Evolutionary conservation across 2,113 vertebrate species (phyloP), one percentile per base, ranked within the genome.

Genomic region (Elephantulus edwardii): DNA sequence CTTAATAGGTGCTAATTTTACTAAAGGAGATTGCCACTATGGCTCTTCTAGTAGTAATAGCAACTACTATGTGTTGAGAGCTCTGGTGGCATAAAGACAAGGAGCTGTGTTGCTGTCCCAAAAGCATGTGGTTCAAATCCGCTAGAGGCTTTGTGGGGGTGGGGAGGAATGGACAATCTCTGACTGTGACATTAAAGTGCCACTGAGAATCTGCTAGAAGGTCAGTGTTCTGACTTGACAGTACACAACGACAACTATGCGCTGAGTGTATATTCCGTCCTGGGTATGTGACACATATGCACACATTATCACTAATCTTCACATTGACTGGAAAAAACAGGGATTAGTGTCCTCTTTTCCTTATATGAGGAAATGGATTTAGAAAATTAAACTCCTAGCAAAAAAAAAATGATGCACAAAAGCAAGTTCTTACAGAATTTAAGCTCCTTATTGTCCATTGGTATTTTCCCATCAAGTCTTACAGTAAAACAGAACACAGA

Each of bases 361-460:
- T 74, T n/a, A n/a, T 44, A 72, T 66, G 35, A 84, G 40, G 46
- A 54, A 75, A 82, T 1, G 46, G 50, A 6, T 40, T 88, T 66
- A 80, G 75, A 71, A 24, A 87, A 46, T 78, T 19, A 74, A 81
- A 72, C 70, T 58, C 10, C 79, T 83, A 72, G 52, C 42, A 68
- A 71, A 68, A 70, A 26, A 30, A 71, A 68, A 70, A 26, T 8
- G 30, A 2, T 48, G n/a, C 58, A 84, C 22, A 52, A 35, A 2
- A 24, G 1, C 50, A 75, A 35, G 35, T 35, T 64, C 8, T 74
- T 64, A 66, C 5, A 48, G 14, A 64, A 20, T 3, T 6, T 16
- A 28, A 14, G 52, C 38, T 75, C 50, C 68, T 66, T 64, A 17
- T 33, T 12, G 38, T 50, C n/a, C n/a, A 28, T 42, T 48, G 30